Base-by-base conservation (phyloP, 2,888 invertebrate genomes). In the Stenoptilia bipunctidactyla region DNA sequence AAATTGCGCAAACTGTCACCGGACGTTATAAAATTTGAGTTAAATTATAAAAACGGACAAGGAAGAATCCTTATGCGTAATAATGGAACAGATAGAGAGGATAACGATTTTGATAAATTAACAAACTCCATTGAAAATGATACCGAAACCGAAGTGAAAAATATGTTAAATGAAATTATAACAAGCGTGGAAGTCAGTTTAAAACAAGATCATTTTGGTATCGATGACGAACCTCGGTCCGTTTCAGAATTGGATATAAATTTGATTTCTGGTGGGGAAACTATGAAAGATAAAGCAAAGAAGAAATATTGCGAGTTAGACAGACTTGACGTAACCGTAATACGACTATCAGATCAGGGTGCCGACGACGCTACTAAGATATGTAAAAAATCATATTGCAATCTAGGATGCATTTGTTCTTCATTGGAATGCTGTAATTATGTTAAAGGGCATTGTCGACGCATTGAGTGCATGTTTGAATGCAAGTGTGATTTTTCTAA, bases 341-440 rank as follows among this genome's bases (percentile, higher is more conserved):
- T 91, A 39, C 86, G 85, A 54, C 72, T 76, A 42, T 59, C 74
- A 15, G 66, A 72, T 6, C 44, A 46, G 14, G 45, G 52, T 37
- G 49, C 49, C 25, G 44, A 45, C 15, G 38, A 43, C 27, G 27
- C 13, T 6, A 46, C 33, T 12, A 34, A 45, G 34, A 41, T 45
- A 13, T 91, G 91, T 55, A 47, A 45, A 1, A 87, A 89, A 50
- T 67, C 74, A 4, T 76, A 64, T 59, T 92, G 92, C 55, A 62
- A 62, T 42, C 62, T 90, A 40, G 92, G 91, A 2, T 92, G 92
- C 57, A 58, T 92, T 30, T 92, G 92, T 55, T 72, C 79, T 38
- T 90, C 89, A 50, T 57, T 90, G 25, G 57, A 67, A 25, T 74
- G 77, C 43, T 62, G 66, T 12, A 59, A 69, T 41, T 69, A 75